Evolutionary conservation across 2,797 vertebrate genomes (phyloP), one percentile per base, ranked within the genome.

Genomic region (Sebastes iracundus): DNA sequence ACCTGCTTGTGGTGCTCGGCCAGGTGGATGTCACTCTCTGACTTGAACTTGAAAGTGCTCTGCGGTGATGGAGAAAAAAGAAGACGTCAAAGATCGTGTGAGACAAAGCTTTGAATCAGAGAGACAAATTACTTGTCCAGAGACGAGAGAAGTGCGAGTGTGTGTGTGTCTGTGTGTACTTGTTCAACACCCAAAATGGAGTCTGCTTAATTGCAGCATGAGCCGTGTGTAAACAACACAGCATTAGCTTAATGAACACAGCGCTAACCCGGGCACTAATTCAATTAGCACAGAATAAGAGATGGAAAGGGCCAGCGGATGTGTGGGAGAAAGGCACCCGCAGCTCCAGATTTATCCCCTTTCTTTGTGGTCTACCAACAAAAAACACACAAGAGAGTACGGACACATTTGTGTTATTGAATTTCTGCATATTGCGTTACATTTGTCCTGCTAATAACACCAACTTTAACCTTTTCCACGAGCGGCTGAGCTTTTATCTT

Each of bases 41-140:
- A 99, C 91, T 99, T 99, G 86, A 99, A 99, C 88, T 99, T 99
- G 89, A 99, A 99, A 7, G 98, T 99, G 94, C 98, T 99, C 98
- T 99, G 90, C 20, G 18, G 65, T 3, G 69, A 56, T 0, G 18
- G 62, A 42, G 42, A 42, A 0, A 56, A 23, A 25, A 22, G 49
- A 72, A 61, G 9, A 33, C 5, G n/a, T 75, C 60, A 81, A 22
- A 30, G 52, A 58, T 7, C 1, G 2, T 14, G 33, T 32, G 20
- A 55, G 20, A 13, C 28, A 56, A 70, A 12, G 46, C 33, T 12
- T 38, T 22, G 4, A 78, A 52, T 52, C 46, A 49, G 35, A 28
- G 27, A 62, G 60, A 82, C 35, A 74, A 65, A 79, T 33, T 32
- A 64, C 67, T n/a, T 23, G 56, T 73, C 61, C 23, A 67, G 52